Evolutionary conservation across 2,113 vertebrate species (phyloP), one percentile per base, ranked within the genome.

Genomic region (Hippocampus barbouri): DNA sequence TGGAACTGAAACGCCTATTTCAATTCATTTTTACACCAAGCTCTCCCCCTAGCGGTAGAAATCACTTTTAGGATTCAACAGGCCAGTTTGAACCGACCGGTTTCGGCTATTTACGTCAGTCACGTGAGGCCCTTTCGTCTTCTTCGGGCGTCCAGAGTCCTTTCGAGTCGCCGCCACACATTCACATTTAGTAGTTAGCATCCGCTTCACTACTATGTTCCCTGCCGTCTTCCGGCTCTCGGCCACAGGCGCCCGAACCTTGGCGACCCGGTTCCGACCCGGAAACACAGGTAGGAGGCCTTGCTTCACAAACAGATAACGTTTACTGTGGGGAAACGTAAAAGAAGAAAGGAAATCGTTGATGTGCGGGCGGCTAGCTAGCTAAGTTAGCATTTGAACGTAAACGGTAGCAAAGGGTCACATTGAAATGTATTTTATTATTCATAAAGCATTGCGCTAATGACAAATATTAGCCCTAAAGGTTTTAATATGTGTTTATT

Each of bases 201-300:
- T 3, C 45, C 61, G 47, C 16, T 16, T 11, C 53, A 59, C 75
- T 57, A 87, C 57, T 63, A 95, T 95, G 94, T 89, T 94, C 81
- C 85, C 89, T 54, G 86, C 92, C 2, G 87, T 91, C 66, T 69
- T 90, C 59, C 56, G 70, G 67, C 30, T 86, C 59, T 89, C 83
- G 43, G 40, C 75, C 69, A 71, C 88, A 12, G 86, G 89, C 25
- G 12, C 80, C 66, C 88, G 82, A 69, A 81, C 80, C 69, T 78
- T 90, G 87, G 80, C 80, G 34, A 61, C 59, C 59, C 90, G 84
- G 83, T 75, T 79, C 68, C 88, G 41, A 61, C 76, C 83, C 53
- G 27, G 63, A 40, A 82, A 71, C 69, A 78, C 89, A 67, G 91
- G 92, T 93, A 86, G 43, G 76, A 23, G 21, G 7, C 6, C 6